phyloP scores from a whole-genome alignment of 2,113 vertebrate species.

The Toxotes chatareus region DNA sequence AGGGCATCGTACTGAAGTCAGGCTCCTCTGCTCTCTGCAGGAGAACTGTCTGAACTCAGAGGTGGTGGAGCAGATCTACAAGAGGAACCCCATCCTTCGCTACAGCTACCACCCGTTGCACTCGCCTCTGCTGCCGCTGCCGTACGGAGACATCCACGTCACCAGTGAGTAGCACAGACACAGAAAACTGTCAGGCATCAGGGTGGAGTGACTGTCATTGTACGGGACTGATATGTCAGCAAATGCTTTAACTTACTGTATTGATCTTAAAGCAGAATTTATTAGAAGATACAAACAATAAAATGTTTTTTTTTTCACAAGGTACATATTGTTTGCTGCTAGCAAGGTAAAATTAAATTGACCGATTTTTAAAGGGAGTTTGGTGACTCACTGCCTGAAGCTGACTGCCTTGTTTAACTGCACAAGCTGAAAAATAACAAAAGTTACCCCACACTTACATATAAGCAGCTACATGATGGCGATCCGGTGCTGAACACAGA shows the following conservation, averaged over 20 bases:
- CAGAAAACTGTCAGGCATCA: too few species aligned
- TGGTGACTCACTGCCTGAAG: too few species aligned
- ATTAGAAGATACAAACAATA: too few species aligned
- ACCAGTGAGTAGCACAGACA: conserved; percentile 81
- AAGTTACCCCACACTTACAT: too few species aligned
- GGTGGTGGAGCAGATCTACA: conserved; percentile 97
- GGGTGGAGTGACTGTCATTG: too few species aligned
- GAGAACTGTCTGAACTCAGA: conserved; percentile 96
- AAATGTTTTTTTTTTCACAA: background rate
- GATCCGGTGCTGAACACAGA: background rate
- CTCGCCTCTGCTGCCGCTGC: conserved; percentile 93
- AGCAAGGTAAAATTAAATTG: background rate
- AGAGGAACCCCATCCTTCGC: conserved; percentile 96
- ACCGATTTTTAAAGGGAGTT: too few species aligned
- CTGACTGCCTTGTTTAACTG: too few species aligned
- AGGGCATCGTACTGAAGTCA: too few species aligned
- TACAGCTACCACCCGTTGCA: conserved; percentile 95
- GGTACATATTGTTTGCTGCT: background rate
- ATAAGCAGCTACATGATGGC: background rate
- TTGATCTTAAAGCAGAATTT: too few species aligned
- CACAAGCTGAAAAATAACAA: too few species aligned
- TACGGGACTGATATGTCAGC: too few species aligned
- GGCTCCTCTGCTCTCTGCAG: conserved; percentile 75
- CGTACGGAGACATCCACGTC: conserved; percentile 94
- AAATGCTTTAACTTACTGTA: too few species aligned